Evolutionary conservation across 1,140 invertebrate genomes (phyloP), one percentile per base, ranked within the genome.

Genomic region (Caerostris darwini): DNA sequence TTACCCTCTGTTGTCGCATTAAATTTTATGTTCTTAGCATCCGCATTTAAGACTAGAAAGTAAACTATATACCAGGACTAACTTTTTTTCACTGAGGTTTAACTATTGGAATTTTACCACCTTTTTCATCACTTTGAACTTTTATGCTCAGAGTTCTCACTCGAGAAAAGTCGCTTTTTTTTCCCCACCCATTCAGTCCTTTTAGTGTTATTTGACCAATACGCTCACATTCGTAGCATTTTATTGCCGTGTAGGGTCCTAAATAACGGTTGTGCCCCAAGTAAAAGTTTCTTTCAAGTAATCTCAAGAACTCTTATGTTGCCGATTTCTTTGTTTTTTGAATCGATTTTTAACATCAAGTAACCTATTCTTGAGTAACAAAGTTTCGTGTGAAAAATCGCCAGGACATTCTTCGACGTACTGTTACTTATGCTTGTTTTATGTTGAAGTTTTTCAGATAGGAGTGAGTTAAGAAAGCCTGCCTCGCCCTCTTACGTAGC

Each of bases 131-230:
- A 88, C 86, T 88, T 77, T 77, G 64, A 90, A 90, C 54, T 90
- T 88, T 90, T 90, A 90, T 90, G 88, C 61, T 90, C 58, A 88
- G 86, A 88, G 86, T 88, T 77, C 67, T 56, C 88, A 90, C 88
- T 90, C 86, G 83, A 67, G 50, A 64, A 88, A 67, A 67, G 61
- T 56, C 67, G 5, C 56, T 56, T 57, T 54, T 56, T 64, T 87
- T 54, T 17, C 12, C 57, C 10, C 8, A 64, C 57, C 50, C 67
- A 71, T 90, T 90, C 88, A 77, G 57, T 90, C 88, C 88, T 77
- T 90, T 90, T 90, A 90, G 88, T 90, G 88, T 90, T 69, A 90
- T 90, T 77, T 90, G 88, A 59, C 88, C 88, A 90, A 90, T 90
- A 90, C 64, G 64, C 69, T 90, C 67, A 69, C 53, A 90, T 90